Evolutionary conservation across 1,140 invertebrate genomes (phyloP), one percentile per base, ranked within the genome.

Genomic region (Magallana ariakensis): DNA sequence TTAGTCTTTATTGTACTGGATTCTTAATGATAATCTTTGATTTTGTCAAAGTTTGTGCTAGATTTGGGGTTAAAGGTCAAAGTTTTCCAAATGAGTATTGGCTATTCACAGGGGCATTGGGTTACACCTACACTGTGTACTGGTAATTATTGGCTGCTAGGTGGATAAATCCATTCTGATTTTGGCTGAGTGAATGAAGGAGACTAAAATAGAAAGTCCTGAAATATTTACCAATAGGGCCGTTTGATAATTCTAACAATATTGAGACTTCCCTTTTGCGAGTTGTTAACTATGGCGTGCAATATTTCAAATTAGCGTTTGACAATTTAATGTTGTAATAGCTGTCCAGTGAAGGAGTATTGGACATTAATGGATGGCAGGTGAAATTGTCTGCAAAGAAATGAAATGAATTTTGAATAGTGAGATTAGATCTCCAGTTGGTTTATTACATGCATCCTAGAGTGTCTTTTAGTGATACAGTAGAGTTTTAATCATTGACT

Each of bases 321-420:
- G 62, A 60, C n/a, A 6, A 0, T 60, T 75, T 13, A 75, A 26
- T 26, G 22, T 75, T 75, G 22, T 62, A 62, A 62, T 62, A 62
- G 58, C 58, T 62, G 58, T 62, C 58, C 58, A 62, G 16, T n/a
- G 58, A 16, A 62, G 58, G 16, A 5, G 16, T 62, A 62, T 62
- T 62, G 58, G 58, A 16, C 58, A 62, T 62, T 62, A n/a, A 62
- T 62, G 19, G 15, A 62, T 26, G 33, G 22, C 22, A 75, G 22
- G 22, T 75, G 22, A 22, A 46, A 75, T 26, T 75, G 33, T 75
- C 66, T 33, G 9, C 22, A 22, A 26, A 19, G 66, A 75, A 75
- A 33, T 75, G 19, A 75, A 75, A 75, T 19, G 22, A 26, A 33
- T 75, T 75, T 26, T 75, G 66, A 75, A 46, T 75, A 26, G 33